A percentile compares a stretch with the other conserved stretches of the same genome.
Evolutionary conservation across 2,888 invertebrate genomes (phyloP).

Genomic region (Physocephala rufipes): DNA sequence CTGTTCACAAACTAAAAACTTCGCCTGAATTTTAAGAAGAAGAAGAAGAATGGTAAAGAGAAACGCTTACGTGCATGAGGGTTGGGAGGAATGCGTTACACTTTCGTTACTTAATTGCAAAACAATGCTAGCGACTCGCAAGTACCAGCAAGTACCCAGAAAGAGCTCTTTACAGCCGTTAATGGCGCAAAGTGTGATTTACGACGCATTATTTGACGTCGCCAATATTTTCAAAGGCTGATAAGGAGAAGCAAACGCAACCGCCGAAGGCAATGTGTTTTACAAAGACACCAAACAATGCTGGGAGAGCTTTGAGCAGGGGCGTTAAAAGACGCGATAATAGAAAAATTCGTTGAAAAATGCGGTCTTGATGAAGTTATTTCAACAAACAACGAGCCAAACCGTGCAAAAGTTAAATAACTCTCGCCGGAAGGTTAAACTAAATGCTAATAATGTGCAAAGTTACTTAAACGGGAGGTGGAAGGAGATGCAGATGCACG

Average conservation of each 20-base stretch:
- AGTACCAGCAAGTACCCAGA: constrained; percentile 10
- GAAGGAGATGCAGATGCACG: constrained; percentile 5
- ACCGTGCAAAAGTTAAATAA: constrained; percentile 17
- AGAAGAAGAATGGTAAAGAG: background rate
- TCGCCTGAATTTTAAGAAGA: too few relatives aligned
- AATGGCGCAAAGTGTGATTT: constrained; percentile 24
- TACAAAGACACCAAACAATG: background rate
- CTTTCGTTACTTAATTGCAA: constrained; percentile 10
- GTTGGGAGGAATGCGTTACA: background rate
- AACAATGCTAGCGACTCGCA: background rate
- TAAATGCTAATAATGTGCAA: constrained; percentile 34
- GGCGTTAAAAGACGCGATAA: constrained; percentile 16
- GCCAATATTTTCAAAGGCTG: constrained; percentile 21
- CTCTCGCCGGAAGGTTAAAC: background rate
- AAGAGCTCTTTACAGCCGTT: background rate
- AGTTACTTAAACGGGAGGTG: background rate
- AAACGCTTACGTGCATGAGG: background rate
- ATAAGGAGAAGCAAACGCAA: constrained; percentile 10
- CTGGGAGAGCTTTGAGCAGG: background rate
- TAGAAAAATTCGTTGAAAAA: constrained; percentile 21
- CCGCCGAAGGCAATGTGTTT: background rate
- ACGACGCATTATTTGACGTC: constrained; percentile 33
- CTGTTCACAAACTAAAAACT: too few relatives aligned
- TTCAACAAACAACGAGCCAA: background rate
- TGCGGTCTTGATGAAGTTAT: background rate